Evolutionary conservation across 2,888 invertebrate genomes (phyloP).

Genomic region (Leucophenga montana): DNA sequence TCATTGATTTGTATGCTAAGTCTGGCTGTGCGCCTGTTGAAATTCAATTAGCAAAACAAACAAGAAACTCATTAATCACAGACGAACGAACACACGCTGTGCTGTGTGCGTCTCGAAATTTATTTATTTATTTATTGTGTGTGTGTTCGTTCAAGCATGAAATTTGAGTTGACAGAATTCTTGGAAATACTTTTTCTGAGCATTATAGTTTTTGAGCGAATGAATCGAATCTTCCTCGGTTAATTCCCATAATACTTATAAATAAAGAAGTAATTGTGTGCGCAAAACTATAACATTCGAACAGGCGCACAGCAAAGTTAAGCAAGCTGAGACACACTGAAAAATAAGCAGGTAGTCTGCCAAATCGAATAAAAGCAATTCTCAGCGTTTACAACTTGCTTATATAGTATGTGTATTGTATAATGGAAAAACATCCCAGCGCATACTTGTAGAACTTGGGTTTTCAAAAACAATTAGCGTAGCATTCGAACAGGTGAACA

Average conservation of each 20-base stretch:
- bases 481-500: too few relatives aligned
- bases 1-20: not conserved
- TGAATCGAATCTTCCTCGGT: too few relatives aligned
- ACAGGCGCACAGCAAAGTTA: slow-evolving; percentile 47
- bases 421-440: too few relatives aligned
- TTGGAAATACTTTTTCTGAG: not conserved
- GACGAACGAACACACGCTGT: not conserved
- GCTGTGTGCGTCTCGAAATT: slow-evolving; percentile 6
- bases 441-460: too few relatives aligned
- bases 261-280: slow-evolving; percentile 35
- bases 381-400: slow-evolving; percentile 22
- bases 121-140: slow-evolving; percentile 23
- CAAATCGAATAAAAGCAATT: too few relatives aligned
- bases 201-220: too few relatives aligned
- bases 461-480: too few relatives aligned
- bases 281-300: slow-evolving; percentile 51
- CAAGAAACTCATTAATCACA: slow-evolving; percentile 42
- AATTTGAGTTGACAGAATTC: slow-evolving; percentile 22
- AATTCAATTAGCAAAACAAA: slow-evolving; percentile 60
- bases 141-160: not conserved
- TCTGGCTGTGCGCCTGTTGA: slow-evolving; percentile 53
- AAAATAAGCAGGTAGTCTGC: too few relatives aligned
- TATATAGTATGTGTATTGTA: too few relatives aligned
- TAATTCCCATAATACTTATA: too few relatives aligned
- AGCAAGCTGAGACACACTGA: too few relatives aligned